Evolutionary conservation across 1,140 invertebrate species (phyloP).

Genomic region (Drosophila athabasca): DNA sequence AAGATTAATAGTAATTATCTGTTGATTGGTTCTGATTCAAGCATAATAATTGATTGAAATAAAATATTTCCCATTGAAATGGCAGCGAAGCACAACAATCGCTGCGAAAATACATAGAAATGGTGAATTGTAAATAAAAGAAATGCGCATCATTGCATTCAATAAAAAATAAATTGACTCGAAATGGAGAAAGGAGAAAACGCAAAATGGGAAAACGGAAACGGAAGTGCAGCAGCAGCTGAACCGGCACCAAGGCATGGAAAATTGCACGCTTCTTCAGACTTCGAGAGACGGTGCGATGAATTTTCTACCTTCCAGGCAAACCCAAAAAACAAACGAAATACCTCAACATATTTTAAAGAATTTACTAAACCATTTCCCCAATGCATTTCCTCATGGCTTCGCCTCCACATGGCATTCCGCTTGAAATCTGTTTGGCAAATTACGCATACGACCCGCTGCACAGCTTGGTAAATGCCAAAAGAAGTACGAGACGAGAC

Average conservation of each 20-base stretch:
- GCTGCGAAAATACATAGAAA: slow-evolving; percentile 6
- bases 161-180: slow-evolving; percentile 47
- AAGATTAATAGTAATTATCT: neutral
- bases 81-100: slow-evolving; percentile 17
- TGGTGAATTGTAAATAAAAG: slow-evolving; percentile 36
- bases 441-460: too few relatives aligned
- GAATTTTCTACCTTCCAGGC: too few relatives aligned
- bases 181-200: slow-evolving; percentile 10
- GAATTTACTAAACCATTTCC: neutral
- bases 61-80: slow-evolving; percentile 12
- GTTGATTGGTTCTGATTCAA: neutral
- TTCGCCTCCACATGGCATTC: neutral
- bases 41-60: slow-evolving; percentile 28
- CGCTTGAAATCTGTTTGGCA: too few relatives aligned
- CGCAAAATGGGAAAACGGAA: neutral
- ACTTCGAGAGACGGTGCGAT: neutral
- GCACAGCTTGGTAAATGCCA: too few relatives aligned
- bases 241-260: slow-evolving; percentile 20
- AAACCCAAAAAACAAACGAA: neutral
- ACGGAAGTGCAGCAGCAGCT: slow-evolving; percentile 40
- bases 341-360: neutral
- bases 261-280: slow-evolving; percentile 15
- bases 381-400: neutral
- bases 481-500: too few relatives aligned
- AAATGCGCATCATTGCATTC: slow-evolving; percentile 34